phyloP scores from a whole-genome alignment of 1,140 invertebrate species.

The Penaeus vannamei region DNA sequence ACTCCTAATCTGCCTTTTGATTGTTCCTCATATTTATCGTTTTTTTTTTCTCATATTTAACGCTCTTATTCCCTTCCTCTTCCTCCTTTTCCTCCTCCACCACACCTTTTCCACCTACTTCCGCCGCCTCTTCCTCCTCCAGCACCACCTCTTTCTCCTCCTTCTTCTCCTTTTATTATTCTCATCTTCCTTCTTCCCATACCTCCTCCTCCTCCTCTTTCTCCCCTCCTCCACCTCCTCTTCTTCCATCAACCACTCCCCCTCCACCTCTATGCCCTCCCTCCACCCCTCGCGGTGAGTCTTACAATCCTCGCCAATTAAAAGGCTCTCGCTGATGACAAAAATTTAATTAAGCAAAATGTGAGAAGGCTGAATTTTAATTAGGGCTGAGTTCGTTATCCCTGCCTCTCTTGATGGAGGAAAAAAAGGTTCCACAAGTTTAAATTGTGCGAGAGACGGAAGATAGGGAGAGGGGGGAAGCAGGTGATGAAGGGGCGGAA shows the following conservation, averaged over 20 bases:
- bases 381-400: constrained; percentile 65
- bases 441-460: constrained; percentile 61
- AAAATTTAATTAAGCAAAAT: constrained; percentile 68
- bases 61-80: neutral
- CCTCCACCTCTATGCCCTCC: neutral
- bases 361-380: constrained; percentile 68
- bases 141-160: neutral
- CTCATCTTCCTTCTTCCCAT: neutral
- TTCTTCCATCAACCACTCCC: neutral
- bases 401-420: constrained; percentile 44
- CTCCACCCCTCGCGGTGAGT: neutral
- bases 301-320: constrained; percentile 60
- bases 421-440: constrained; percentile 66
- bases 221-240: neutral
- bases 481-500: neutral
- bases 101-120: neutral
- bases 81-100: neutral
- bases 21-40: neutral
- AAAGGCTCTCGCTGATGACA: constrained; percentile 67
- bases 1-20: neutral
- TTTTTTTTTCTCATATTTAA: neutral
- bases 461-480: neutral
- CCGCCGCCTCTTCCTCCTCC: neutral
- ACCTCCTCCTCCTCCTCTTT: neutral
- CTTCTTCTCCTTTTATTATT: neutral